A percentile compares a stretch with the other conserved stretches of the same genome.
These are phyloP conservation scores for Brachyhypopomus gauderio DNA, from an alignment of 2,113 vertebrate species.

Conservation along the genomic window DNA sequence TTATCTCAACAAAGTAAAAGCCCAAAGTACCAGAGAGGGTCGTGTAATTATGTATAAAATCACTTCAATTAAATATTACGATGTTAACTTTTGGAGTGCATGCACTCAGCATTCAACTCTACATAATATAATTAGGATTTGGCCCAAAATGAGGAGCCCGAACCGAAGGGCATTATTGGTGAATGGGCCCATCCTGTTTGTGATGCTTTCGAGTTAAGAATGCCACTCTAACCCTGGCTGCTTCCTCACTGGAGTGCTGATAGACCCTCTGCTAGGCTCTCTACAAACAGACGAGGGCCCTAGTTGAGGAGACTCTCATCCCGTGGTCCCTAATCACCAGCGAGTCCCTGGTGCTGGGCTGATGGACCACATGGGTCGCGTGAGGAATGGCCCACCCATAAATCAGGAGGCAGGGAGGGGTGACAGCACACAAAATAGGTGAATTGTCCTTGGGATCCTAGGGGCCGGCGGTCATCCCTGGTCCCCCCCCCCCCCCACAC, in stretches of 20 bases:
- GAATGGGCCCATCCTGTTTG: conserved; percentile 69
- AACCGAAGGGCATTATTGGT: conserved; percentile 70
- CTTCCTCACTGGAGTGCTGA: conserved; percentile 65
- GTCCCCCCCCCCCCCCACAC: conserved; percentile 55
- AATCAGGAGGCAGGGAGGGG: conserved; percentile 74
- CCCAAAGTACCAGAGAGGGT: conserved; percentile 78
- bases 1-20: conserved; percentile 79
- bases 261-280: conserved; percentile 65
- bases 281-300: conserved; percentile 64
- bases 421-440: conserved; percentile 77
- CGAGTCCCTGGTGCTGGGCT: conserved; percentile 67
- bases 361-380: conserved; percentile 72
- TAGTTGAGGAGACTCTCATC: conserved; percentile 74
- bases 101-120: conserved; percentile 65
- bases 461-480: conserved; percentile 65
- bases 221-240: conserved; percentile 68
- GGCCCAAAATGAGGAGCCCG: conserved; percentile 66
- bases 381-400: conserved; percentile 76
- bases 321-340: conserved; percentile 73
- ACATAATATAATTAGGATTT: conserved; percentile 75
- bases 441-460: conserved; percentile 74
- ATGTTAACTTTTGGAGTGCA: conserved; percentile 78
- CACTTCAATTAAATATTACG: conserved; percentile 79
- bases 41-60: conserved; percentile 78
- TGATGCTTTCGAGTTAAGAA: conserved; percentile 74